Evolutionary conservation across 2,888 invertebrate genomes (phyloP).

Genomic region (Ptychoptera contaminata): DNA sequence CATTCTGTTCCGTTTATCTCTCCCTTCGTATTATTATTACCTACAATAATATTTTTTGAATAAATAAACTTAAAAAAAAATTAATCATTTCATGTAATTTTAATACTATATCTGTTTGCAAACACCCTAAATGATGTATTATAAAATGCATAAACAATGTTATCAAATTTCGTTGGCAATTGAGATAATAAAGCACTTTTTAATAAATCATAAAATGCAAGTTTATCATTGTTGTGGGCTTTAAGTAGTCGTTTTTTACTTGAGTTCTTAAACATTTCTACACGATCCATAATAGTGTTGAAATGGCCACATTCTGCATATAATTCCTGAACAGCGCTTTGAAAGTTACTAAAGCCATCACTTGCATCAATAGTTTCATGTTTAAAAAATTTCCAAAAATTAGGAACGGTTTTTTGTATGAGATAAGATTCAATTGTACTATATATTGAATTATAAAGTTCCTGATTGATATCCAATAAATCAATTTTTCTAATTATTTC

Average conservation of each 20-base stretch:
- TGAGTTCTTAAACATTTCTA: conserved; percentile 14
- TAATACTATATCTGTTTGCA: conserved; percentile 18
- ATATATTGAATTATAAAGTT: conserved; percentile 18
- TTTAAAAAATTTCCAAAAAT: conserved; percentile 24
- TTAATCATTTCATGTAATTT: background rate
- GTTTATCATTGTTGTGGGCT: conserved; percentile 11
- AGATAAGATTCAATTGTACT: conserved; percentile 20
- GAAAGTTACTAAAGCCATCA: conserved; percentile 19
- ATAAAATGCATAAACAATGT: conserved; percentile 59
- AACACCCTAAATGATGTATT: conserved; percentile 62
- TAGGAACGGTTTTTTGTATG: conserved; percentile 21
- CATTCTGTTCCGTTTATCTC: conserved; percentile 46
- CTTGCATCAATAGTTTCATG: conserved; percentile 11
- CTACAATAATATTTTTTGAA: conserved; percentile 22
- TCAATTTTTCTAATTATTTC: conserved; percentile 10
- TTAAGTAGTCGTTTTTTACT: conserved; percentile 11
- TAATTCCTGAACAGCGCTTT: conserved; percentile 21
- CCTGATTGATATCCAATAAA: conserved; percentile 13
- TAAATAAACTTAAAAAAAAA: conserved; percentile 3
- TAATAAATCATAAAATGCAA: conserved; percentile 42
- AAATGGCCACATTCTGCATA: conserved; percentile 18
- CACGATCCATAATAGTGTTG: conserved; percentile 15
- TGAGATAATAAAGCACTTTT: conserved; percentile 52
- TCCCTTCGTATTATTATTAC: conserved; percentile 34
- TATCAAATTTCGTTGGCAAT: conserved; percentile 50